Base-by-base conservation (phyloP, 2,113 vertebrate genomes). In the Formicarius rufipectus region DNA sequence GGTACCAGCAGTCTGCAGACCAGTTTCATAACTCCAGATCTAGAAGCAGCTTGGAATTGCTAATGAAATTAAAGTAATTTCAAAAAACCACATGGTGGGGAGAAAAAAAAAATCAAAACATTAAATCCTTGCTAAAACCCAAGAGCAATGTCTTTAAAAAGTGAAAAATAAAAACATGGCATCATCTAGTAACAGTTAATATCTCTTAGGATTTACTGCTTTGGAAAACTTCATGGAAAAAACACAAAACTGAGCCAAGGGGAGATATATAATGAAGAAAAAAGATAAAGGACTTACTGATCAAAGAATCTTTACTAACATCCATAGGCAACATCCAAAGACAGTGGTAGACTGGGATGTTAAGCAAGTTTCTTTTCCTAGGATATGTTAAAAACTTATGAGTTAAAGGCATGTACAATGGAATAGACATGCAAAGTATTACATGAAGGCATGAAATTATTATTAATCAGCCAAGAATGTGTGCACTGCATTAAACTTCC, bases 271-370 rank as follows among this genome's bases (percentile, higher is more conserved):
- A 25, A 86, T 14, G 14, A 60, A 58, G 17, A 45, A 45, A 50
- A 37, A 90, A 60, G 5, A 45, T 37, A 71, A 91, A 74, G 18
- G 33, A 58, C 6, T 77, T 76, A 40, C 18, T 2, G 1, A 22
- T 39, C 56, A 68, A 55, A 47, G 2, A 60, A 50, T 67, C 10
- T 52, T 89, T 63, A 53, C 16, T 82, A 47, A 42, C 27, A 64
- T 3, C 82, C 7, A 35, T 1, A 63, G 50, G 68, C 12, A 84
- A 47, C 12, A 74, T 24, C 30, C 30, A 74, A 74, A 35, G 19
- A 44, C 1, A 64, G 66, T 0, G 0, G 9, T 33, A 83, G 37
- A n/a, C 1, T 19, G 42, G 9, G 7, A 56, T 30, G 16, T 45
- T 76, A 55, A 77, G 15, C 9, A 22, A 31, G 11, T 27, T 33